Conservation (phyloP, 2,113 vertebrate genomes). For the Odobenus rosmarus region DNA sequence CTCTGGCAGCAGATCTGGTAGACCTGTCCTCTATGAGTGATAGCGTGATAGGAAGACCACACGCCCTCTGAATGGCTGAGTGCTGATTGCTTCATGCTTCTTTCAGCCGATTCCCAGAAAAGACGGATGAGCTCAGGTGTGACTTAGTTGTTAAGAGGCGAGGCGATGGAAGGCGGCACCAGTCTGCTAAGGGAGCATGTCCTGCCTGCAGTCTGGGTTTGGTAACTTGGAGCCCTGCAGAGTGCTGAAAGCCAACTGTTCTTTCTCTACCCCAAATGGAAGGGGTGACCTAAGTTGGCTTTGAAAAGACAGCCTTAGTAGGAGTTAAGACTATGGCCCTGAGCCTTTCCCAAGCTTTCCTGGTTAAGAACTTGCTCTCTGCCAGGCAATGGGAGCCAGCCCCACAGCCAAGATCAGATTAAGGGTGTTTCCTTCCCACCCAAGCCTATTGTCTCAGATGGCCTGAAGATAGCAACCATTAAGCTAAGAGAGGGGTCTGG, state of each 20-base stretch:
- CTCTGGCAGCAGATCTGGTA: not conserved
- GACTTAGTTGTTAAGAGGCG: not conserved
- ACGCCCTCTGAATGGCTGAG: not conserved
- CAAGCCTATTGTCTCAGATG: constrained; percentile 66
- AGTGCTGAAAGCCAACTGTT: not conserved
- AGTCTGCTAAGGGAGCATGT: not conserved
- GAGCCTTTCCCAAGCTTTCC: constrained; percentile 62
- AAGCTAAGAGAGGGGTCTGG: not conserved
- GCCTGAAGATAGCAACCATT: constrained; percentile 51
- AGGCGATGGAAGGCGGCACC: not conserved
- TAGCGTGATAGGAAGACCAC: not conserved
- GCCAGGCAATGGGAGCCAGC: constrained; percentile 40
- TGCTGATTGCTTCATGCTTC: not conserved
- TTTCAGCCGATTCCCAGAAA: constrained; percentile 22
- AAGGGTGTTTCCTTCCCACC: constrained; percentile 73
- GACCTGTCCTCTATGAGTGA: not conserved
- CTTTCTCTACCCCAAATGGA: not conserved
- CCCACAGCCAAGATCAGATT: constrained; percentile 67
- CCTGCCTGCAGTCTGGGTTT: not conserved
- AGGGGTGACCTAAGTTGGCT: constrained; percentile 19
- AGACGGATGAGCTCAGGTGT: not conserved
- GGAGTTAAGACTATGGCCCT: constrained; percentile 8
- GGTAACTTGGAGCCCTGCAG: not conserved
- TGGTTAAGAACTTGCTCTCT: constrained; percentile 25
- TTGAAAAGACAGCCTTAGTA: not conserved